phyloP scores from a whole-genome alignment of 2,113 vertebrate species.

The Myotis brandtii region DNA sequence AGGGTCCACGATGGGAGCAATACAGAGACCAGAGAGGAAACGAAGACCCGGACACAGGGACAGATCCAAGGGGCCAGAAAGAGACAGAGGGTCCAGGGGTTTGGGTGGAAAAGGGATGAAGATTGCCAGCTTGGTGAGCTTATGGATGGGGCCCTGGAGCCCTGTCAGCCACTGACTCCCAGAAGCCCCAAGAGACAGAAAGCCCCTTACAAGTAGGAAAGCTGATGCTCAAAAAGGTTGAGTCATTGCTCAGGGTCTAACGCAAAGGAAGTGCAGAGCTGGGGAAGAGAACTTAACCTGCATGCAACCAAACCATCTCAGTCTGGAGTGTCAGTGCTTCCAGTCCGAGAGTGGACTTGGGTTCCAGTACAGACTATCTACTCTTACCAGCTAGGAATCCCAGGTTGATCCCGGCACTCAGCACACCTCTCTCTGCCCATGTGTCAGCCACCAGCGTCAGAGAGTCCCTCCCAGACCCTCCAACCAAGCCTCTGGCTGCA shows the following conservation, averaged over 20 bases:
- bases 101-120: neutral
- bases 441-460: neutral
- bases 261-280: no score
- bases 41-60: neutral
- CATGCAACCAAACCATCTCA: neutral
- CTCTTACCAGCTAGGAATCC: neutral
- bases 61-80: neutral
- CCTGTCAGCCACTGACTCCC: neutral
- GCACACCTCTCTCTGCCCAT: neutral
- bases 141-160: neutral
- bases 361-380: neutral
- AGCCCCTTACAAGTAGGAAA: neutral
- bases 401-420: neutral
- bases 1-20: neutral
- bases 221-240: neutral
- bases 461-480: neutral
- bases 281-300: neutral
- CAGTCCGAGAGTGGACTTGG: neutral
- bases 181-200: neutral
- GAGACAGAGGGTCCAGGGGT: neutral
- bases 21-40: neutral
- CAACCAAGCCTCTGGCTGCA: neutral
- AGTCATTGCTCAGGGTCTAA: neutral
- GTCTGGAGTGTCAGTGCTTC: neutral
- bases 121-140: neutral